Base-by-base conservation (phyloP, 2,797 vertebrate species). In the Spizella passerina region DNA sequence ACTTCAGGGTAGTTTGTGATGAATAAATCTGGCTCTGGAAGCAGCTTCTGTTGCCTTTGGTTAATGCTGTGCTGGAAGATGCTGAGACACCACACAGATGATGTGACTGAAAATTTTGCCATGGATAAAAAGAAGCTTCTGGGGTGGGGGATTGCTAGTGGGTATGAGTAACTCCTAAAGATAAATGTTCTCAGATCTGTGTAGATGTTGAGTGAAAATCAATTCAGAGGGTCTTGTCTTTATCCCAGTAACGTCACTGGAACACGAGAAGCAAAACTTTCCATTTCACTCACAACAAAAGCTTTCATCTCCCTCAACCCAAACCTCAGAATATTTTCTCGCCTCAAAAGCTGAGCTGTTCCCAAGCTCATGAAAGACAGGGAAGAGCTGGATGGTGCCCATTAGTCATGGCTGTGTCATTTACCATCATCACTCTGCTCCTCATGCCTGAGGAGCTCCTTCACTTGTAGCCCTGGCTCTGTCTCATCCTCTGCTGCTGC, bases 261-360 rank as follows among this genome's bases (percentile, higher is more conserved):
- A 52, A 44, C 27, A 32, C 44, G 18, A 82, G 76, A 72, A 50
- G 18, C 46, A 82, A 63, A 94, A 91, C 66, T 89, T 96, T 80
- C 89, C 86, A 61, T 85, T 85, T 80, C 65, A 26, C 70, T 83
- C 39, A 11, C n/a, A 71, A 72, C 61, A 90, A 90, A 83, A 91
- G 38, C 61, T 90, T 86, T 82, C 61, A 39, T 68, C 85, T 75
- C 29, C 64, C 86, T 64, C 57, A 68, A 11, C 65, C 4, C 1
- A 78, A 78, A 55, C 61, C 53, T 55, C 66, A 4, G 63, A 79
- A 76, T 63, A n/a, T 50, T 86, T 95, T 27, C 77, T 86, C 34
- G 44, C 81, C 83, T 77, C 70, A 69, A 44, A 78, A 92, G 70
- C 80, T 84, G 88, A 94, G 88, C 86, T 84, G 66, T 79, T 79